Percentiles rank a stretch among this genome's conserved stretches.
Evolutionary conservation across 2,888 invertebrate genomes (phyloP).

Genomic region (Ormyrus rosae): DNA sequence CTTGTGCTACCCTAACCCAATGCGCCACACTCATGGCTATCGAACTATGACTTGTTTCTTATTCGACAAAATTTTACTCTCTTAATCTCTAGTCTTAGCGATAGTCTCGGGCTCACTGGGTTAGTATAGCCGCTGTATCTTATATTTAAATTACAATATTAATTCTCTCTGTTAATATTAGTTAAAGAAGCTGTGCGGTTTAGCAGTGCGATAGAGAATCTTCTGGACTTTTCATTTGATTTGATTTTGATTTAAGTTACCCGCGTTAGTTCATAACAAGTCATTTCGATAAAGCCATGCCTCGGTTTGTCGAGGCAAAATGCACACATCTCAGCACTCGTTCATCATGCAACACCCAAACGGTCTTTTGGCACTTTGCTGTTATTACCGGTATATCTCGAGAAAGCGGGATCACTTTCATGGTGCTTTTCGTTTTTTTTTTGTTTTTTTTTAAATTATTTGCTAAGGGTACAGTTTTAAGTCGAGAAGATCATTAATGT

Average conservation of each 20-base stretch:
- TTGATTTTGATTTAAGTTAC: no score
- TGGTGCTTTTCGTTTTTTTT: slow-evolving; percentile 49
- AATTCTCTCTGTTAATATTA: background rate
- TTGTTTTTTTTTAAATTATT: background rate
- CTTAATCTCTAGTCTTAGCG: background rate
- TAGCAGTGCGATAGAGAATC: no score
- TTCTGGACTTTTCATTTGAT: no score
- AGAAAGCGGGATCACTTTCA: slow-evolving; percentile 56
- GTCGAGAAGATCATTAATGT: slow-evolving; percentile 57
- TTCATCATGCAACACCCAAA: slow-evolving; percentile 67
- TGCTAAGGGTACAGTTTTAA: slow-evolving; percentile 49
- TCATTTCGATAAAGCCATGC: slow-evolving; percentile 50
- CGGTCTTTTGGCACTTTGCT: slow-evolving; percentile 56
- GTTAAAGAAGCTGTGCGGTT: background rate
- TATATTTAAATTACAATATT: background rate
- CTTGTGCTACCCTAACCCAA: slow-evolving; percentile 71
- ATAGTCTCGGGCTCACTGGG: background rate
- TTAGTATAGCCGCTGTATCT: background rate
- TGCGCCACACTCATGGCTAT: slow-evolving; percentile 63
- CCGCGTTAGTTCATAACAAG: slow-evolving; percentile 35
- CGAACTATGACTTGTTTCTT: slow-evolving; percentile 59
- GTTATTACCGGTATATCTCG: slow-evolving; percentile 55
- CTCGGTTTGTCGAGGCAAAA: slow-evolving; percentile 61
- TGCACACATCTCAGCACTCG: slow-evolving; percentile 63
- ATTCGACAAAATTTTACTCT: no score